These are phyloP conservation scores for Gallirallus australis DNA, from an alignment of 2,797 vertebrate genomes.

Conservation along the genomic window DNA sequence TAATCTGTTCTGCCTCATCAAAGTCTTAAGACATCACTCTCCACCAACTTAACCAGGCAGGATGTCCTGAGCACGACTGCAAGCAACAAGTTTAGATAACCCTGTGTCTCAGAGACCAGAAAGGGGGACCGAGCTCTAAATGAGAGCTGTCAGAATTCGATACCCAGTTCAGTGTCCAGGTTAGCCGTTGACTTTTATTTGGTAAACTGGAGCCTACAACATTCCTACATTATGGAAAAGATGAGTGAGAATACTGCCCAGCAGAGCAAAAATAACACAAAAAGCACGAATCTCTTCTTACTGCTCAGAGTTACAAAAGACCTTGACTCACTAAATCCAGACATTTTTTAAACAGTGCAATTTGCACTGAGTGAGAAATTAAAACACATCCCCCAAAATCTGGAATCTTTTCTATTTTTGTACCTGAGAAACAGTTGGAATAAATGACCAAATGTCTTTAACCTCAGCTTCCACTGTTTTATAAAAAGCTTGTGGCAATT, in stretches of 20 bases:
- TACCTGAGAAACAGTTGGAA: background rate
- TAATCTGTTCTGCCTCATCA: background rate
- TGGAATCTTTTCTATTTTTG: background rate
- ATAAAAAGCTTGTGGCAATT: background rate
- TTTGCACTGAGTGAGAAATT: background rate
- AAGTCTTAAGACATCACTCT: background rate
- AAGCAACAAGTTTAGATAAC: background rate
- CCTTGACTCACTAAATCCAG: conserved; percentile 26
- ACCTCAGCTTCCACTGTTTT: background rate
- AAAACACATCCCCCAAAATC: background rate
- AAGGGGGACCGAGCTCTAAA: background rate
- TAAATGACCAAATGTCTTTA: background rate
- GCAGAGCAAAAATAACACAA: background rate
- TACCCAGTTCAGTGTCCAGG: background rate
- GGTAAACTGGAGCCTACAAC: background rate
- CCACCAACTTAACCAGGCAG: background rate
- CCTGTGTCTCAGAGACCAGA: background rate
- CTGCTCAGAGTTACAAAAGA: background rate
- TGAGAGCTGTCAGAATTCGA: background rate
- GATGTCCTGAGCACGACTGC: background rate
- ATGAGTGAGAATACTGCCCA: background rate
- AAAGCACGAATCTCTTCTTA: conserved; percentile 14
- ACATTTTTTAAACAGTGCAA: background rate
- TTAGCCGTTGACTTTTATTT: background rate
- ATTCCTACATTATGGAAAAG: background rate